These are phyloP conservation scores for Ibycter americanus DNA, from an alignment of 2,797 vertebrate species.

Conservation along the genomic window DNA sequence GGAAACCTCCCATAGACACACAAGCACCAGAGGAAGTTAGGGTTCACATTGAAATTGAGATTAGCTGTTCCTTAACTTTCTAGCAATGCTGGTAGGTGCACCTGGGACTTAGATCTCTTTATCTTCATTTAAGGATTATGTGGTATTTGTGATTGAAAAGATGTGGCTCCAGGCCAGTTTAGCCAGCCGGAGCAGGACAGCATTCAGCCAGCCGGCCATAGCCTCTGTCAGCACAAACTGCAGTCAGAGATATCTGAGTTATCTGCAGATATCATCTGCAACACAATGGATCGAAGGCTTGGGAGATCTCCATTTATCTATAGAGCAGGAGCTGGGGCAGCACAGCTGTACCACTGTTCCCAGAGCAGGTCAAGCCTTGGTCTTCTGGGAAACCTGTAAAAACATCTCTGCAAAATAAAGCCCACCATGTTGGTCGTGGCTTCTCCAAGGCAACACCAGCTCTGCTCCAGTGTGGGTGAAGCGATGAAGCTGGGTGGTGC, in stretches of 20 bases:
- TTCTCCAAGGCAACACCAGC: background rate
- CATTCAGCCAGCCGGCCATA: background rate
- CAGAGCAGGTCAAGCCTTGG: background rate
- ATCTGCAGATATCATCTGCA: background rate
- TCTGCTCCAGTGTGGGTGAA: fast-evolving
- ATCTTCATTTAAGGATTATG: background rate
- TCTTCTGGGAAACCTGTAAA: background rate
- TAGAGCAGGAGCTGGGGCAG: background rate
- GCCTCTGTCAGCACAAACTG: background rate
- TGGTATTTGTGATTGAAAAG: background rate
- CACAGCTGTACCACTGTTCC: background rate
- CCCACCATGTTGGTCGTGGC: background rate
- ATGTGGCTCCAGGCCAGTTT: background rate
- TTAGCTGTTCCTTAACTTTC: background rate
- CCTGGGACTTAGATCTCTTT: background rate
- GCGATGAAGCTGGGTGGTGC: background rate
- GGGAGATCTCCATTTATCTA: background rate
- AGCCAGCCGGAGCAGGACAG: background rate
- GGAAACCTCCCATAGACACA: background rate
- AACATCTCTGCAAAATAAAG: background rate
- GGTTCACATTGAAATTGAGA: background rate
- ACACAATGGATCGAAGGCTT: fast-evolving
- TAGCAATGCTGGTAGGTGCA: background rate
- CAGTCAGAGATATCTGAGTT: background rate
- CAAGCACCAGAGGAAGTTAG: background rate